These are phyloP conservation scores for Diglossa cyanea DNA, from an alignment of 2,797 vertebrate genomes.

Conservation along the genomic window DNA sequence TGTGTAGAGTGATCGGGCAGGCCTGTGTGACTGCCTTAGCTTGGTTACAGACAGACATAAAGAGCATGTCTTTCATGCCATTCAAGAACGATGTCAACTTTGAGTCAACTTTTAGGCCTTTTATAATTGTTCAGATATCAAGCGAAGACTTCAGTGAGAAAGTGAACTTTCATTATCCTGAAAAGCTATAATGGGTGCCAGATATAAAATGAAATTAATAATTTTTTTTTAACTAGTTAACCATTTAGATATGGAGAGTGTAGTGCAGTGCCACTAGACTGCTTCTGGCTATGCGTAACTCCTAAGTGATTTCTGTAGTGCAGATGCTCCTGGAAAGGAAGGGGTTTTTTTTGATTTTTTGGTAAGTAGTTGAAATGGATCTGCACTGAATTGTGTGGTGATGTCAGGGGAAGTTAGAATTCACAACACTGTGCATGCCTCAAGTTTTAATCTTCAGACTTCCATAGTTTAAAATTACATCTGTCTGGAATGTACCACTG, in stretches of 20 bases:
- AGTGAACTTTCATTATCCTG: neutral
- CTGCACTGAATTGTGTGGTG: neutral
- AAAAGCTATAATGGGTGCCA: neutral
- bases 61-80: neutral
- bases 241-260: neutral
- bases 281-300: neutral
- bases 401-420: neutral
- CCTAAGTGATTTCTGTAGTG: neutral
- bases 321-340: neutral
- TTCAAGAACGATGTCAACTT: neutral
- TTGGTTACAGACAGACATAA: neutral
- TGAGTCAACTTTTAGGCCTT: neutral
- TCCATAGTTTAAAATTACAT: neutral
- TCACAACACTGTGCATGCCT: neutral
- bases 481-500: neutral
- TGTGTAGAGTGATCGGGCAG: neutral
- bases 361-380: neutral
- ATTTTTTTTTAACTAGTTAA: neutral
- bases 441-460: neutral
- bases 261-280: neutral
- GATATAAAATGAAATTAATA: neutral
- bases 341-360: rapidly evolving
- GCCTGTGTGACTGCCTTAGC: neutral
- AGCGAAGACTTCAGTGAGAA: neutral
- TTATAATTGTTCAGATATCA: neutral